Percentiles rank a stretch among this genome's conserved stretches.
Evolutionary conservation across 1,140 invertebrate species (phyloP).

Genomic region (Caenorhabditis tropicalis): DNA sequence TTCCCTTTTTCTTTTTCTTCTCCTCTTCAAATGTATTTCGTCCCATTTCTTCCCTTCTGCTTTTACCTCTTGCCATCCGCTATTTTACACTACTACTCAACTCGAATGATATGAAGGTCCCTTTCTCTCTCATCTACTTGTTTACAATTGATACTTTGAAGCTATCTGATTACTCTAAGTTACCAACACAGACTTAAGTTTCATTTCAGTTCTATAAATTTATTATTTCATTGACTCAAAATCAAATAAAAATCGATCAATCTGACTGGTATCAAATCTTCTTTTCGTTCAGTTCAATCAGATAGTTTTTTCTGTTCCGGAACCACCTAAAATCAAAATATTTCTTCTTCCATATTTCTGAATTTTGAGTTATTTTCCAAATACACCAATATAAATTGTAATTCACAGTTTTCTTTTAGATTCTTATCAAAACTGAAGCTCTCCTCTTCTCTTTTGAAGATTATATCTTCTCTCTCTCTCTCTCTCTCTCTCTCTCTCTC

Average conservation of each 20-base stretch:
- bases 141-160: slow-evolving; percentile 2
- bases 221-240: no score
- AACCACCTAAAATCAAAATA: no score
- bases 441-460: not conserved
- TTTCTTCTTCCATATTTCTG: not conserved
- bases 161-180: slow-evolving; percentile 18
- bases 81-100: slow-evolving; percentile 32
- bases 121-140: not conserved
- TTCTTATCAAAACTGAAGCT: not conserved
- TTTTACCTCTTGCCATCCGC: not conserved
- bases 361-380: not conserved
- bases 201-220: no score
- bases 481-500: no score
- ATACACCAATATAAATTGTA: no score
- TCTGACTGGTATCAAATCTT: no score
- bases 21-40: slow-evolving; percentile 26
- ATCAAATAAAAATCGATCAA: no score
- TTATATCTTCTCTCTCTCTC: no score
- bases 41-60: not conserved
- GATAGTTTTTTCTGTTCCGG: no score
- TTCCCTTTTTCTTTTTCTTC: not conserved
- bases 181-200: no score
- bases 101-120: slow-evolving; percentile 35
- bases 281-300: no score
- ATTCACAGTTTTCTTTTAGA: not conserved